Conservation (phyloP, 2,113 vertebrate species). For the Apodemus speciosus region DNA sequence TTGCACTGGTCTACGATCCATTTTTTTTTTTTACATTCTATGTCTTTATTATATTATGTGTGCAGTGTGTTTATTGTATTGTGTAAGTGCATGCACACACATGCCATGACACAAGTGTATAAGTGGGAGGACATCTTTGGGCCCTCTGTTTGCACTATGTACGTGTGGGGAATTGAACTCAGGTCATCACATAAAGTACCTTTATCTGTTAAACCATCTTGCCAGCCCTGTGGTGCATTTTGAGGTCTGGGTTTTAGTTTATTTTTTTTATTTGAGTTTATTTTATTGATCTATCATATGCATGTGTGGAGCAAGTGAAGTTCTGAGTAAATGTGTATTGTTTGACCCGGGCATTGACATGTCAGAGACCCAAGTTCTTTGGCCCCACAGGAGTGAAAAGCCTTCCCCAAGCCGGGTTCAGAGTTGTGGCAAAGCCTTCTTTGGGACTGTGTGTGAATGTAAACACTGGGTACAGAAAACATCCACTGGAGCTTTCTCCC, state of each 20-base stretch:
- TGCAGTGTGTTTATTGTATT: background rate
- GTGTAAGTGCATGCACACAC: no score
- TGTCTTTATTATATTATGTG: background rate
- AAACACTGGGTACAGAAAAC: background rate
- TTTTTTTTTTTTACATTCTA: background rate
- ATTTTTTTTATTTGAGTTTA: background rate
- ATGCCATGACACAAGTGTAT: background rate
- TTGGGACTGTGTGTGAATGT: background rate
- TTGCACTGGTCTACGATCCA: background rate
- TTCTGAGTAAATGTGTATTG: background rate
- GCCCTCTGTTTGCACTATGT: background rate
- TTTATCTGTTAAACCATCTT: background rate
- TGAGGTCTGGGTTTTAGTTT: background rate
- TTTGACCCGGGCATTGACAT: background rate
- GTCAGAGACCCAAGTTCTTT: background rate
- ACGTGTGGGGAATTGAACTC: background rate
- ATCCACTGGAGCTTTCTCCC: background rate
- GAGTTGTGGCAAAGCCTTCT: background rate
- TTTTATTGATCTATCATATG: background rate
- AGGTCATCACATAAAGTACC: background rate
- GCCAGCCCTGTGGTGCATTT: constrained; percentile 2
- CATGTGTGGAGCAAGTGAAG: background rate
- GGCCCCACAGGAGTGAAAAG: background rate
- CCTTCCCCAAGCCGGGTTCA: background rate
- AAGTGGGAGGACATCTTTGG: background rate